These are phyloP conservation scores for Coenobita brevimanus DNA, from an alignment of 1,140 invertebrate species.

Conservation along the genomic window DNA sequence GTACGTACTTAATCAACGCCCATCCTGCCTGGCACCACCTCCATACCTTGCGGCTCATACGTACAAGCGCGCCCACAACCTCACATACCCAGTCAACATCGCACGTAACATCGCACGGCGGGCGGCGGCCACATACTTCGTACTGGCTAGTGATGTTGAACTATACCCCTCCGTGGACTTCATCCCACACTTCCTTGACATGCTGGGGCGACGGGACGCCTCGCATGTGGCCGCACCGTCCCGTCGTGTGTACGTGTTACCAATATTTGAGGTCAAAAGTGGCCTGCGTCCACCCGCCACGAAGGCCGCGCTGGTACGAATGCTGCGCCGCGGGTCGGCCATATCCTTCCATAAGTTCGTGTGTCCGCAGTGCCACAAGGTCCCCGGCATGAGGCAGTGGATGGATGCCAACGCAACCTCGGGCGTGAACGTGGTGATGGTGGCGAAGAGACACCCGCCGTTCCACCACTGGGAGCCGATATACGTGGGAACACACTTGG, in stretches of 20 bases:
- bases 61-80: conserved; percentile 83
- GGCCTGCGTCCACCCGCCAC: conserved; percentile 81
- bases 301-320: conserved; percentile 83
- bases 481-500: conserved; percentile 85
- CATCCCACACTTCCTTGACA: conserved; percentile 68
- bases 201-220: conserved; percentile 63
- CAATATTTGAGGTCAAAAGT: conserved; percentile 88
- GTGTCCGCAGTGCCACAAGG: conserved; percentile 90
- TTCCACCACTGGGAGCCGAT: conserved; percentile 87
- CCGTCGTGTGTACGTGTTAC: conserved; percentile 86
- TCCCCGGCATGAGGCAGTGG: conserved; percentile 82
- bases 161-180: conserved; percentile 80
- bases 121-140: conserved; percentile 85
- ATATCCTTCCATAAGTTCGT: conserved; percentile 94
- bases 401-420: conserved; percentile 59
- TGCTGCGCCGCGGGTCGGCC: conserved; percentile 84
- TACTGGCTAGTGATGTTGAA: conserved; percentile 91
- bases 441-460: conserved; percentile 67
- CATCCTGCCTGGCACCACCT: conserved; percentile 59
- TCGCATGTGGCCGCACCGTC: conserved; percentile 70
- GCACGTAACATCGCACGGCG: conserved; percentile 89
- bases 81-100: conserved; percentile 91
- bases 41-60: conserved; percentile 76
- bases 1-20: conserved; percentile 41
- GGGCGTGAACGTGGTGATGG: conserved; percentile 62